Conservation (phyloP, 92 coral and sea anemone species). For the Nematostella vectensis region DNA sequence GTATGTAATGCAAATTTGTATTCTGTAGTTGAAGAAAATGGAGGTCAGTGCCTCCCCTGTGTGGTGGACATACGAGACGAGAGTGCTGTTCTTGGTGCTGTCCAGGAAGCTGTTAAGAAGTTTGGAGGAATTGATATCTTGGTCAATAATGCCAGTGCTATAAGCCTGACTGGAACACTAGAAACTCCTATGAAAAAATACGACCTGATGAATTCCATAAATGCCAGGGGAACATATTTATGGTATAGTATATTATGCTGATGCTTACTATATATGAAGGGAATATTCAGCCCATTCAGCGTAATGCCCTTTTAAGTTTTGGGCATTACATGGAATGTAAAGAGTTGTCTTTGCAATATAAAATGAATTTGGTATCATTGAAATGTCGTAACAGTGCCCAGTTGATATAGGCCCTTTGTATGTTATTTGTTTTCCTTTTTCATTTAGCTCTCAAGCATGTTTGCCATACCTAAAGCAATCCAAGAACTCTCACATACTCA, state of each 20-base stretch:
- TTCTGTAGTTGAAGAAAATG: constrained; percentile 82
- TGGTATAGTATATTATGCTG: constrained; percentile 68
- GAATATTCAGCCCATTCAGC: too few species aligned
- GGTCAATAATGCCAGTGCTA: constrained; percentile 97
- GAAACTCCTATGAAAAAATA: constrained; percentile 92
- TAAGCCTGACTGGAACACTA: constrained; percentile 79
- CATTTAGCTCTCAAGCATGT: constrained; percentile 79
- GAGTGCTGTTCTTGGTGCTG: constrained; percentile 57
- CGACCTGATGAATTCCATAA: constrained; percentile 81
- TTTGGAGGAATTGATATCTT: constrained; percentile 95
- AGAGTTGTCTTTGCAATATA: too few species aligned
- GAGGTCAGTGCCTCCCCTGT: constrained; percentile 93
- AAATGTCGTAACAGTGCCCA: too few species aligned
- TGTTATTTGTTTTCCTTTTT: too few species aligned
- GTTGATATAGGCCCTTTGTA: too few species aligned
- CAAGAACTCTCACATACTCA: constrained; percentile 82
- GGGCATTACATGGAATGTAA: too few species aligned
- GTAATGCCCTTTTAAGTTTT: too few species aligned
- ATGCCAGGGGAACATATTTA: constrained; percentile 86
- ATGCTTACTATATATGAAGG: too few species aligned
- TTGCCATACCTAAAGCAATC: constrained; percentile 66
- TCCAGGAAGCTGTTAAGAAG: constrained; percentile 68
- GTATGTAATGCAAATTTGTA: too few species aligned
- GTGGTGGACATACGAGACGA: constrained; percentile 91
- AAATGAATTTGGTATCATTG: too few species aligned